Base-by-base conservation (phyloP, 2,113 vertebrate species). In the Parotia lawesii region DNA sequence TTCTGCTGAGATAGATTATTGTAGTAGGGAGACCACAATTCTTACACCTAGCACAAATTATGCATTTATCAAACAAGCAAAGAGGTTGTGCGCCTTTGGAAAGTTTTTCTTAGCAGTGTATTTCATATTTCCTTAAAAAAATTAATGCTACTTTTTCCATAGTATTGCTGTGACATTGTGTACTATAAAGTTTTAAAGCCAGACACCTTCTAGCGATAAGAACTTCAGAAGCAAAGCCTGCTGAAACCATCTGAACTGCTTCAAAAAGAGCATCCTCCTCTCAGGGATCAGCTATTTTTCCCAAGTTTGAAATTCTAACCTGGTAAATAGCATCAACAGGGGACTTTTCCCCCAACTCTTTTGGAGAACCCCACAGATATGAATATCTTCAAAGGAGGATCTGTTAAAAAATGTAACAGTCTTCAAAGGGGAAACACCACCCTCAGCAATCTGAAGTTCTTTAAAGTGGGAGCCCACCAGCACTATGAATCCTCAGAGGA, bases 401-500 rank as follows among this genome's bases (percentile, higher is more conserved):
- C 95, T 97, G 96, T 98, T 97, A 97, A 97, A 98, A 97, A 96
- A 97, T 97, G 95, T 96, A 96, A 95, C 92, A 97, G 96, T 96
- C 97, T 98, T 98, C 97, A 98, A 98, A 98, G 97, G 94, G 89
- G 96, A 92, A 97, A 96, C 83, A 97, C 95, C 94, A 97, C 97
- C 97, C 71, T 97, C 95, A 98, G 98, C 97, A 96, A 98, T 98
- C 89, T 80, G 89, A 97, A 97, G 90, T 96, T 95, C 95, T 98
- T 98, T 97, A 97, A 98, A 97, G 96, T 97, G 96, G 95, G 89
- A 96, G 95, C 97, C 98, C 95, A 96, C 94, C 72, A 98, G 97
- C 97, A 86, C 89, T 97, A n/a, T 72, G 84, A 95, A 96, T 79
- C 54, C 95, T 97, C 94, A 3, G 82, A 97, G 96, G 94, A 95